Percentiles rank a stretch among this genome's conserved stretches.
These are phyloP conservation scores for Ophiothrix spiculata DNA, from an alignment of 35 echinoderm and acorn worm species.

Conservation along the genomic window DNA sequence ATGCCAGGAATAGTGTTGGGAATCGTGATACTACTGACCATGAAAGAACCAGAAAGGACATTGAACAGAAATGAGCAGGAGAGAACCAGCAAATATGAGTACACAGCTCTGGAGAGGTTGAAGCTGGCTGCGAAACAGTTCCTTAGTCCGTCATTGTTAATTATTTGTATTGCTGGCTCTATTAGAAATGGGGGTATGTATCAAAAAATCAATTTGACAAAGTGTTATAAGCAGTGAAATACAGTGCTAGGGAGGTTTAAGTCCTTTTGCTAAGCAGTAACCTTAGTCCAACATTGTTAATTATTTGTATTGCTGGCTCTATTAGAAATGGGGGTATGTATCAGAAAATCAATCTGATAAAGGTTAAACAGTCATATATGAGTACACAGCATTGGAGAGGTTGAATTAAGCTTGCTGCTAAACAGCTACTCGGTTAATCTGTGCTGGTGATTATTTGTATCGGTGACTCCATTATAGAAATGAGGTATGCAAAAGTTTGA, in stretches of 20 bases:
- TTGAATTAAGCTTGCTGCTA: no score
- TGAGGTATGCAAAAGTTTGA: no score
- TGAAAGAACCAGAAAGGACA: constrained; percentile 57
- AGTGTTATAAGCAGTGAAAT: no score
- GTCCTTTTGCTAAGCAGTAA: no score
- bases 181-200: constrained; percentile 83
- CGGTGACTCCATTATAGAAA: no score
- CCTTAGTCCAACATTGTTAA: no score
- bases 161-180: constrained; percentile 77
- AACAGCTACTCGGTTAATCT: no score
- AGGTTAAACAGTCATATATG: no score
- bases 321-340: constrained; percentile 83
- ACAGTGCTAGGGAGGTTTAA: no score
- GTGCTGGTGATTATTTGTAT: no score
- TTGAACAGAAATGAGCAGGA: constrained; percentile 8
- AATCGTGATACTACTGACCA: constrained; percentile 47
- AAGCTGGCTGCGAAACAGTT: constrained; percentile 33
- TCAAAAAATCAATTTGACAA: background rate
- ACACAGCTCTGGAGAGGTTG: constrained; percentile 29
- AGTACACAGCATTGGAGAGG: no score
- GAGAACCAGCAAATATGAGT: constrained; percentile 7
- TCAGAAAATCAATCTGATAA: background rate
- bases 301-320: constrained; percentile 77
- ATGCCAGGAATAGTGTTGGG: constrained; percentile 58
- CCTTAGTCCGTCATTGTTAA: constrained; percentile 46